Base-by-base conservation (phyloP, 2,113 vertebrate species). In the Scomber colias region DNA sequence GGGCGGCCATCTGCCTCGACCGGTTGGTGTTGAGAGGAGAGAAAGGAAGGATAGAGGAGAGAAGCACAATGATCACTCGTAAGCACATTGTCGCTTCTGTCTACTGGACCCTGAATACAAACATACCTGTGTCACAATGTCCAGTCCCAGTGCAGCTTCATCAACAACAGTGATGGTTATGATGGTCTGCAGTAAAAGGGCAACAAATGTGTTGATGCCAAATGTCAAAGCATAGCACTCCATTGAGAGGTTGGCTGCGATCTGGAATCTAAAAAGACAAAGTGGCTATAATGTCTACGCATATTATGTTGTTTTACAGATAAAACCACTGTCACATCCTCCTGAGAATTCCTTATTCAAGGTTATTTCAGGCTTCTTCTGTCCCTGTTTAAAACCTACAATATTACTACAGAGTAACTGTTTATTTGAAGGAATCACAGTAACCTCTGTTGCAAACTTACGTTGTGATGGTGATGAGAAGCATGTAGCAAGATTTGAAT, bases 401-500 rank as follows among this genome's bases (percentile, higher is more conserved):
- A 3, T 27, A 27, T 2, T 3, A 27, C 24, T 27, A 15, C 21
- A 64, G 27, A n/a, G 35, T 11, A 46, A 35, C 35, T 11, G 27
- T 13, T 30, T 11, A 1, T 10, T 35, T 13, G n/a, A 10, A 45
- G 14, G 11, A 61, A 16, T 15, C 14, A 40, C 35, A 40, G 35
- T 40, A 2, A 9, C 8, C 8, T 9, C 8, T 40, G 35, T 40
- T 40, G 35, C 9, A 40, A 21, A 75, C 91, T 86, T 81, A 94
- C 74, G 88, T 89, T 40, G 94, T 91, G 81, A 94, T 91, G 71
- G 93, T 95, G 65, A 95, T 94, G 35, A 95, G 94, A 9, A 95
- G 84, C 91, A 95, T 94, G 83, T 94, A 94, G 74, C 93, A 93
- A 1, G 94, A 93, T 78, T 93, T 95, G 81, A 95, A 95, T 61